Percentiles rank a stretch among this genome's conserved stretches.
Conservation (phyloP, 2,797 vertebrate genomes). For the Potorous gilbertii region DNA sequence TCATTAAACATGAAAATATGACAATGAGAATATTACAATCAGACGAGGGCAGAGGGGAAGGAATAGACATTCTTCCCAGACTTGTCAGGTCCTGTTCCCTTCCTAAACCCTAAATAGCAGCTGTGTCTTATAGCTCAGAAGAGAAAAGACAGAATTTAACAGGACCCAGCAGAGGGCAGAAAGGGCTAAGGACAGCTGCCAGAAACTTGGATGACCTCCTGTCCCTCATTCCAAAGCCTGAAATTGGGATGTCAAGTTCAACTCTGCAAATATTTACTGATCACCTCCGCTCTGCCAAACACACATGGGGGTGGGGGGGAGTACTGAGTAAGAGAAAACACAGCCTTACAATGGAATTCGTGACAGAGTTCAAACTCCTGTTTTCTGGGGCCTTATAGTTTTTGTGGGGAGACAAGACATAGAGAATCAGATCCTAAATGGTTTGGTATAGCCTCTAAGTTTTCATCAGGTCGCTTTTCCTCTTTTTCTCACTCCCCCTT, state of each 20-base stretch:
- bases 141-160: not conserved
- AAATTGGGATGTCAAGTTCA: not conserved
- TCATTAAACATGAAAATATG: not conserved
- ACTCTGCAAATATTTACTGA: conserved; percentile 2
- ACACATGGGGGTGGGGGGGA: not conserved
- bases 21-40: not conserved
- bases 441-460: not conserved
- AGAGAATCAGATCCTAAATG: not conserved
- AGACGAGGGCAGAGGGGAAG: not conserved
- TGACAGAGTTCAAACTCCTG: not conserved
- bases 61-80: not conserved
- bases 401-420: not conserved
- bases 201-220: not conserved
- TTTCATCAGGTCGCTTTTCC: not conserved
- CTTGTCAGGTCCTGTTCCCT: not conserved
- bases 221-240: not conserved
- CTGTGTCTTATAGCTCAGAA: not conserved
- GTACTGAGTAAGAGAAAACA: not conserved
- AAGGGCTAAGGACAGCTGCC: not conserved
- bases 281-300: not conserved
- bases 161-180: not conserved
- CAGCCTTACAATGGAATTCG: not conserved
- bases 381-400: not conserved
- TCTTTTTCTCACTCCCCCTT: not conserved
- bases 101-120: not conserved